Percentiles rank a stretch among this genome's conserved stretches.
Evolutionary conservation across 2,888 invertebrate species (phyloP).

Genomic region (Parnassius mnemosyne): DNA sequence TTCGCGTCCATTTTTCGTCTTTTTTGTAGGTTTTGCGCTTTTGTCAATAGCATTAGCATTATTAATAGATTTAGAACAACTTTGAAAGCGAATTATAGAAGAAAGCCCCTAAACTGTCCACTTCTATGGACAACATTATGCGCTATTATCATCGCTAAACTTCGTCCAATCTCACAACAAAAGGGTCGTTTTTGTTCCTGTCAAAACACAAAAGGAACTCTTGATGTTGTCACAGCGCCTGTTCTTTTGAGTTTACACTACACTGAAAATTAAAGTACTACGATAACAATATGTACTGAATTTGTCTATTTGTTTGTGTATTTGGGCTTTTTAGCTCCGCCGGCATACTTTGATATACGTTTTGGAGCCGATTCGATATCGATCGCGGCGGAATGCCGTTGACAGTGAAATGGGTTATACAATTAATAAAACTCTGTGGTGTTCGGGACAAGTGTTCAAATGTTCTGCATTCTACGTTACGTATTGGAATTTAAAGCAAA

Average conservation of each 20-base stretch:
- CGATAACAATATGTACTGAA: conserved; percentile 65
- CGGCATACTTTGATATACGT: conserved; percentile 60
- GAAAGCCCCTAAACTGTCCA: conserved; percentile 47
- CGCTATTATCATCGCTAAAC: conserved; percentile 48
- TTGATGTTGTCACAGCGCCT: conserved; percentile 64
- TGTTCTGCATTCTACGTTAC: conserved; percentile 49
- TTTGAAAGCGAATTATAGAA: conserved; percentile 25
- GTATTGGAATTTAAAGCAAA: conserved; percentile 25
- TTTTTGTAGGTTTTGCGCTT: background rate
- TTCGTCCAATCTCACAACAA: conserved; percentile 54
- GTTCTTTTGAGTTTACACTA: conserved; percentile 75
- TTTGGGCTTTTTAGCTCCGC: conserved; percentile 65
- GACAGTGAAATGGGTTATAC: conserved; percentile 78
- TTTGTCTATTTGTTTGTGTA: conserved; percentile 54
- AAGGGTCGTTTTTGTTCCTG: conserved; percentile 60
- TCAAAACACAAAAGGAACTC: conserved; percentile 58
- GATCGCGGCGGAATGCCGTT: conserved; percentile 69
- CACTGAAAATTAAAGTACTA: conserved; percentile 75
- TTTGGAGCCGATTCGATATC: conserved; percentile 61
- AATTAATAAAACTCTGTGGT: conserved; percentile 74
- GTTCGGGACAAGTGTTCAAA: conserved; percentile 53
- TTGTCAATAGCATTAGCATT: conserved; percentile 16
- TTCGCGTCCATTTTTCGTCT: no score
- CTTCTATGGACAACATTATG: conserved; percentile 58
- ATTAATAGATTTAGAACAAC: conserved; percentile 16